Base-by-base conservation (phyloP, 2,797 vertebrate species). In the Typhlichthys subterraneus region DNA sequence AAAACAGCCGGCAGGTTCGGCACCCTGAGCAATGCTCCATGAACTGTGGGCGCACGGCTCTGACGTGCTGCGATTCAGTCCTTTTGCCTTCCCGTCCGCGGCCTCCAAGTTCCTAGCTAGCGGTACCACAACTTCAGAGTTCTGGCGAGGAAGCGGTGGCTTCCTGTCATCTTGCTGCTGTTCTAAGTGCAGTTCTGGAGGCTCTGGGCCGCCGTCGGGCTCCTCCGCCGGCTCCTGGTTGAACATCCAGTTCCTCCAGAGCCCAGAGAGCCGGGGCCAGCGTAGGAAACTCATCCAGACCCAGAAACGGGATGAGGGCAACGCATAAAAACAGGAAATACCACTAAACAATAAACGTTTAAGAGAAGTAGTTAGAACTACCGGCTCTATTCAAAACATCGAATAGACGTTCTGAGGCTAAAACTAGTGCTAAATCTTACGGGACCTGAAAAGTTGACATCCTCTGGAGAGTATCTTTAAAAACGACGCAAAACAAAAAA, bases 201-300 rank as follows among this genome's bases (percentile, higher is more conserved):
- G 31, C 38, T 80, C 73, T 33, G 68, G 13, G 47, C 63, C 64
- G 57, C 67, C 69, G 53, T 13, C 66, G 56, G 61, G 84, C 57
- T 82, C 77, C 13, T 84, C 81, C 59, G 13, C 53, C 11, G 86
- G 84, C 67, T 95, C 91, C 82, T 96, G 94, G 90, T 95, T 95
- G 90, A 95, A 96, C 83, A 95, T 89, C 95, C 94, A 97, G 83
- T 87, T 95, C 90, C 93, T 95, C 95, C 95, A 97, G 76, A 94
- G 75, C 66, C 75, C 54, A 2, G 93, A 95, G 42, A 96, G 88
- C 68, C 92, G 94, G 71, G 93, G 92, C 75, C 94, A 89, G 70
- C 84, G 91, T 68, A 94, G 61, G 55, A 92, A 87, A 82, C 79
- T 95, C 95, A 96, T 96, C 86, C 42, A 72, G 84, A 87, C 56